A percentile compares a stretch with the other conserved stretches of the same genome.
phyloP scores from a whole-genome alignment of 2,888 invertebrate genomes.

The Scrobipalpa costella region DNA sequence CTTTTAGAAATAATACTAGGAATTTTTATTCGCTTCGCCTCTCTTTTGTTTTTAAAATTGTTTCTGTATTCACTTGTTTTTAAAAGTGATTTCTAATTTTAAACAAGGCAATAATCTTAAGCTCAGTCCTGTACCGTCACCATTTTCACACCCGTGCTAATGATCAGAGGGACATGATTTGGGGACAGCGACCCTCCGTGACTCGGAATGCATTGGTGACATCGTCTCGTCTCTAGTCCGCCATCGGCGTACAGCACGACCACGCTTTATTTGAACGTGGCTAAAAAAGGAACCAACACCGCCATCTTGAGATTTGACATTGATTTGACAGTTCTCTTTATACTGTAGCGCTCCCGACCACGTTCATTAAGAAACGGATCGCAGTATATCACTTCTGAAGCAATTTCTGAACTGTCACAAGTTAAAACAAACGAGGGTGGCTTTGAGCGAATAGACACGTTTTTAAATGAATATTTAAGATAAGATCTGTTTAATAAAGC shows the following conservation, averaged over 20 bases:
- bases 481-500: constrained; percentile 16
- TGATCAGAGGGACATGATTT: constrained; percentile 71
- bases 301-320: too few species aligned
- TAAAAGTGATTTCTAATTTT: too few species aligned
- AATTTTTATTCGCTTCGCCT: too few species aligned
- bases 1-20: too few species aligned
- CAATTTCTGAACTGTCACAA: constrained; percentile 51
- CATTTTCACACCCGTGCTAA: constrained; percentile 46
- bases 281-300: too few species aligned
- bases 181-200: constrained; percentile 68
- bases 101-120: background rate
- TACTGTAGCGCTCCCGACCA: too few species aligned
- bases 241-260: constrained; percentile 46
- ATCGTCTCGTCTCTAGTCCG: constrained; percentile 47
- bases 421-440: constrained; percentile 42
- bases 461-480: constrained; percentile 20
- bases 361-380: too few species aligned
- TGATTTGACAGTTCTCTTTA: too few species aligned
- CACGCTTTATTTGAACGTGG: too few species aligned
- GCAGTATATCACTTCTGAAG: constrained; percentile 54
- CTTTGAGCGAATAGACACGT: constrained; percentile 21
- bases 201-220: constrained; percentile 70
- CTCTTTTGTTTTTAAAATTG: too few species aligned
- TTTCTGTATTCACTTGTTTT: too few species aligned
- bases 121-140: background rate